Percentiles rank a stretch among this genome's conserved stretches.
Evolutionary conservation across 2,797 vertebrate species (phyloP).

Genomic region (Acipenser transmontanus): DNA sequence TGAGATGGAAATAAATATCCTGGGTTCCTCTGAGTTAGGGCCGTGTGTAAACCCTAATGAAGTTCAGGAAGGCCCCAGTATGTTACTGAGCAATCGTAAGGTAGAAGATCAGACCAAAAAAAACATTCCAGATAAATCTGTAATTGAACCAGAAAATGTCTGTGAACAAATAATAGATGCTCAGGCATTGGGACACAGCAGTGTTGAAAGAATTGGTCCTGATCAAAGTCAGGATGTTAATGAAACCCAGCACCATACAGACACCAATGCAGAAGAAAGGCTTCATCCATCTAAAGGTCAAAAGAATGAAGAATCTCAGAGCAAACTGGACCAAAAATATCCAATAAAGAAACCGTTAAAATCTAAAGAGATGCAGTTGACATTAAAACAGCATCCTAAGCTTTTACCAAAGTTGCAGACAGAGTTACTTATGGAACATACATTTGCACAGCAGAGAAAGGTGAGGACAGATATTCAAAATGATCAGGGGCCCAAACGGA

Average conservation of each 20-base stretch:
- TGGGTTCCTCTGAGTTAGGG: slow-evolving; percentile 43
- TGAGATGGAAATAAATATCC: too few relatives aligned
- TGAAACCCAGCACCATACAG: slow-evolving; percentile 27
- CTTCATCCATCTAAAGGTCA: slow-evolving; percentile 26
- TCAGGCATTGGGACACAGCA: slow-evolving; percentile 26
- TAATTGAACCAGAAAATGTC: slow-evolving; percentile 33
- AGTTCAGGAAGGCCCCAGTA: slow-evolving; percentile 60
- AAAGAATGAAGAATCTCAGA: slow-evolving; percentile 23
- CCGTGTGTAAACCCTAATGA: slow-evolving; percentile 70
- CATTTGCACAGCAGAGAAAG: slow-evolving; percentile 46
- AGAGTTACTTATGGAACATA: slow-evolving; percentile 36
- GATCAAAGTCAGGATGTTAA: slow-evolving; percentile 11
- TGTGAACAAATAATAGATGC: slow-evolving; percentile 33
- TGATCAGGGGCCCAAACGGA: slow-evolving; percentile 45
- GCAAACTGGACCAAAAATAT: slow-evolving; percentile 25
- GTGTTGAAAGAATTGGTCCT: slow-evolving; percentile 18
- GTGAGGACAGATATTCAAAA: slow-evolving; percentile 44
- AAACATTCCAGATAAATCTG: neutral
- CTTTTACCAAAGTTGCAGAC: slow-evolving; percentile 36
- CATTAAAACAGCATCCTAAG: slow-evolving; percentile 44
- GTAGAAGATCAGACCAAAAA: slow-evolving; percentile 17
- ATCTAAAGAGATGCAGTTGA: slow-evolving; percentile 39
- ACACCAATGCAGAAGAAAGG: slow-evolving; percentile 25
- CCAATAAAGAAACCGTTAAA: slow-evolving; percentile 41
- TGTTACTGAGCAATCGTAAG: slow-evolving; percentile 18